Base-by-base conservation (phyloP, 2,113 vertebrate species). In the Microtus oregoni region DNA sequence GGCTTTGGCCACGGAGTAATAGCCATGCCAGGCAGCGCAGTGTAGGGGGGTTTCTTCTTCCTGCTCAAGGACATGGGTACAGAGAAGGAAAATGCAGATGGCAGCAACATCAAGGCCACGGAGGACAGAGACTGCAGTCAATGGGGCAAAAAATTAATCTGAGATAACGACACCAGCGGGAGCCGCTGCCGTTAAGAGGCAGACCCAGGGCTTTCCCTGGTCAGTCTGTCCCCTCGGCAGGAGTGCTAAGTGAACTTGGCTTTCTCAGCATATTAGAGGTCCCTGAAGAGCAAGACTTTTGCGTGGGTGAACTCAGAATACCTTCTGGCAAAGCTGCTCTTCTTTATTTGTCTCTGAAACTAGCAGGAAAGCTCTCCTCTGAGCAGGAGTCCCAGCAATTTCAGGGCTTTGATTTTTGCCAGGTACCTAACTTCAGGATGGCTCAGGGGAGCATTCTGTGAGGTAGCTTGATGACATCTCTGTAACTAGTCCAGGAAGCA, bases 21-120 rank as follows among this genome's bases (percentile, higher is more conserved):
- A 99, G 65, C 99, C 99, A 0, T 99, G 99, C 99, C 99, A 99
- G 75, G 99, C 99, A 3, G 99, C 99, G 63, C 99, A 99, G 88
- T 99, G 99, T 82, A 99, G 98, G 6, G 99, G 99, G 0, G 99
- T 99, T 98, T 99, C 99, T 98, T 99, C 99, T 98, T 99, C 99
- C 99, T 99, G 95, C 15, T 65, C 78, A 26, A 32, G 70, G 75
- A 58, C 35, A 89, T 0, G n/a, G 44, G 55, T 15, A 30, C 19
- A 78, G 1, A 44, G 47, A 63, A 77, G 14, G n/a, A n/a, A 17
- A 79, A 55, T 0, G 38, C 32, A 13, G 38, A 2, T 2, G 2
- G 20, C 0, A 5, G 6, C 20, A 28, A 72, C 83, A 44, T 50
- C 28, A 86, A 68, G 22, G 44, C 26, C 38, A 70, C 2, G 0